Evolutionary conservation across 1,140 invertebrate genomes (phyloP).

Genomic region (Bombus superbus): DNA sequence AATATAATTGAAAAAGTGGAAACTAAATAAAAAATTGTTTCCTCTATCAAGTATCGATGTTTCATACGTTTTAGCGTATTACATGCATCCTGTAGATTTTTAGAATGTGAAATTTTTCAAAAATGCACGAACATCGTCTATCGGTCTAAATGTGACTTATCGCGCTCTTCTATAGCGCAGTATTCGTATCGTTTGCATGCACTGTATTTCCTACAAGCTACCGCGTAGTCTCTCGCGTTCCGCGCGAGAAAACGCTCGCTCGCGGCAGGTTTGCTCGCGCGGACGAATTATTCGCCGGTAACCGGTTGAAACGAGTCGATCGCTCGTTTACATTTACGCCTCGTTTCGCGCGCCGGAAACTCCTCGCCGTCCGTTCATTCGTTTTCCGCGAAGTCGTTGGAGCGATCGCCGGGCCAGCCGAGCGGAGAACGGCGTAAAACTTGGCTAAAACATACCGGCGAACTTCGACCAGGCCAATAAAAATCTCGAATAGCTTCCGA

Average conservation of each 20-base stretch:
- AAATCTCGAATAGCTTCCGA: conserved; percentile 50
- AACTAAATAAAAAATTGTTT: no score
- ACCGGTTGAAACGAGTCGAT: conserved; percentile 50
- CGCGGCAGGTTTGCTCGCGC: background rate
- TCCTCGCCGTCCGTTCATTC: conserved; percentile 38
- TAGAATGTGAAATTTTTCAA: no score
- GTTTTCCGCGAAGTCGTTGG: conserved; percentile 53
- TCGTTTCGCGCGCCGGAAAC: conserved; percentile 54
- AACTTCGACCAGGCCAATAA: conserved; percentile 50
- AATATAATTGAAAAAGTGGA: no score
- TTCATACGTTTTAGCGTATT: no score
- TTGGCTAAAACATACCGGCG: conserved; percentile 47
- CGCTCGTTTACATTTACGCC: conserved; percentile 59
- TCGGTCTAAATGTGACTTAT: no score
- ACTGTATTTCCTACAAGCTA: background rate
- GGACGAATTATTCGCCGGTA: conserved; percentile 47
- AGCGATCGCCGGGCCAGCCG: conserved; percentile 33
- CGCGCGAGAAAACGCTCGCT: background rate
- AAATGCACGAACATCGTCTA: no score
- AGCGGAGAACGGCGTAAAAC: conserved; percentile 48
- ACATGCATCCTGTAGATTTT: no score
- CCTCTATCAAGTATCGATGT: no score
- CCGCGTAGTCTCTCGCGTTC: background rate
- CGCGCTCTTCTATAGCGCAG: no score
- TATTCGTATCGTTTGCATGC: background rate